phyloP scores from a whole-genome alignment of 2,797 vertebrate species.

The Petrocephalus sullivani region DNA sequence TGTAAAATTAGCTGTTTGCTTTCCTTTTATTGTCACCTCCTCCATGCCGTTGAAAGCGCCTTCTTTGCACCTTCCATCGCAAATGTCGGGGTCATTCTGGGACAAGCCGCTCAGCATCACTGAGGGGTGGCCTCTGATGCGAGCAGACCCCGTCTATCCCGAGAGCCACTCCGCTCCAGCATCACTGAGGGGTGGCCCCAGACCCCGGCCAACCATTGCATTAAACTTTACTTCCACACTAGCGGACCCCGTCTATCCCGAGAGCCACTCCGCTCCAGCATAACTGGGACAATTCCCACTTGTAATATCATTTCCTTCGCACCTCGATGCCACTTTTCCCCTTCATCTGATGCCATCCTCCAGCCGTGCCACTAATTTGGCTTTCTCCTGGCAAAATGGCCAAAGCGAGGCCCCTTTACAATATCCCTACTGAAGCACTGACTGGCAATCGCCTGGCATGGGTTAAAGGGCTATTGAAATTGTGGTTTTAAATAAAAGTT shows the following conservation, averaged over 20 bases:
- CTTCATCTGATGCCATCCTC: slow-evolving; percentile 39
- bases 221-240: too few relatives aligned
- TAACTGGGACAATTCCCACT: slow-evolving; percentile 50
- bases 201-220: slow-evolving; percentile 33
- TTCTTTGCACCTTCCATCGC: slow-evolving; percentile 17
- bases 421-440: not conserved
- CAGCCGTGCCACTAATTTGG: slow-evolving; percentile 1
- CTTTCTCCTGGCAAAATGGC: not conserved
- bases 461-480: not conserved
- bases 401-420: not conserved
- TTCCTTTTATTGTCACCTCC: not conserved
- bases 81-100: slow-evolving; percentile 29
- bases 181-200: slow-evolving; percentile 24
- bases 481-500: not conserved
- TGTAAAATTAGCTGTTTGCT: slow-evolving; percentile 13
- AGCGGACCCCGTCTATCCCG: slow-evolving; percentile 38
- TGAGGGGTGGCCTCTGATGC: slow-evolving; percentile 32
- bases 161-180: slow-evolving; percentile 5
- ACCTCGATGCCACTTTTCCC: slow-evolving; percentile 41
- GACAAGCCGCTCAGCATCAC: slow-evolving; percentile 15
- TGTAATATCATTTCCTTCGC: slow-evolving; percentile 45
- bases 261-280: slow-evolving; percentile 39
- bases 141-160: slow-evolving; percentile 39
- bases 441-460: not conserved
- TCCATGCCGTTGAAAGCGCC: slow-evolving; percentile 22